phyloP scores from a whole-genome alignment of 2,888 invertebrate genomes.

The Stegophylla sp. region DNA sequence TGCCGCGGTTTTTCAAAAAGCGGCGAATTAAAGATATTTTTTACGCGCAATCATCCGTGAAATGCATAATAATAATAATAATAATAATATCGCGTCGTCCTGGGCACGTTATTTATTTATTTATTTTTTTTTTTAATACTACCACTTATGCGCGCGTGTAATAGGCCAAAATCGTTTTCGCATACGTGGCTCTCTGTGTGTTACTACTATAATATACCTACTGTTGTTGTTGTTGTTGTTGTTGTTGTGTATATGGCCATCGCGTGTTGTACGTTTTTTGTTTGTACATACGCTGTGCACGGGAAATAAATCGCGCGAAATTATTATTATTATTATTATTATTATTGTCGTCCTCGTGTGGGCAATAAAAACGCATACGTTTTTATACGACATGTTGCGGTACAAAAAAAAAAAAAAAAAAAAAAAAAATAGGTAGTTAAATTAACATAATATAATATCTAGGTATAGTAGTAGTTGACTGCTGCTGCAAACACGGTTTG shows the following conservation, averaged over 20 bases:
- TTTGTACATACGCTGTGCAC: constrained; percentile 16
- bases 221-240: no score
- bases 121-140: neutral
- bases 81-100: no score
- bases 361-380: neutral
- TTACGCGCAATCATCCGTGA: constrained; percentile 27
- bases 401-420: neutral
- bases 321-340: no score
- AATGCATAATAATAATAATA: constrained; percentile 12
- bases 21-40: constrained; percentile 4
- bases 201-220: neutral
- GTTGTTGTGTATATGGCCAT: neutral
- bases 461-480: neutral
- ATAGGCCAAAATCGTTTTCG: constrained; percentile 9
- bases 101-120: no score
- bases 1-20: neutral
- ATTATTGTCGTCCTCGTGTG: neutral
- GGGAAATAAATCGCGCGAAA: constrained; percentile 38
- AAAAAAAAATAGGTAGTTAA: neutral
- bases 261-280: constrained; percentile 22
- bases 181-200: constrained; percentile 6
- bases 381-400: no score
- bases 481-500: neutral
- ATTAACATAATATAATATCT: neutral
- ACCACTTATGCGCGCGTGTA: neutral